Evolutionary conservation across 2,797 vertebrate genomes (phyloP).

Genomic region (Echeneis naucrates): DNA sequence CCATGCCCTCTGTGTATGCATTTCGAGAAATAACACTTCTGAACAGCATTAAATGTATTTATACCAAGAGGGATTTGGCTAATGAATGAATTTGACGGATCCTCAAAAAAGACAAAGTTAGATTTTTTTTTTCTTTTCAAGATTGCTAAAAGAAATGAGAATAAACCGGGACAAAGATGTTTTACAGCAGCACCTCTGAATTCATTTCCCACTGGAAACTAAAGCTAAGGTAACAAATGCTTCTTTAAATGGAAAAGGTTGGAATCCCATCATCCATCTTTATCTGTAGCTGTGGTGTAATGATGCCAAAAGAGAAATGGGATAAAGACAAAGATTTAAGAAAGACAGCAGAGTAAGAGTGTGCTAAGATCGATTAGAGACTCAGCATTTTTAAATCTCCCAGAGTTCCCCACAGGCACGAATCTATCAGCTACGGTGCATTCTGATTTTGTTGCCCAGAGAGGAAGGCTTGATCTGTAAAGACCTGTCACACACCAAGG

Average conservation of each 20-base stretch:
- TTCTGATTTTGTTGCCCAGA: conserved; percentile 68
- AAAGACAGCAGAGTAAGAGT: conserved; percentile 74
- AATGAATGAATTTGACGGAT: conserved; percentile 48
- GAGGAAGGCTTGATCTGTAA: conserved; percentile 67
- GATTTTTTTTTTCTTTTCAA: conserved; percentile 35
- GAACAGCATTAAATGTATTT: conserved; percentile 55
- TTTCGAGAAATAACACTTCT: conserved; percentile 48
- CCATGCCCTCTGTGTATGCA: conserved; percentile 57
- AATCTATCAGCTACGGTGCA: conserved; percentile 71
- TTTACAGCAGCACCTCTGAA: conserved; percentile 46
- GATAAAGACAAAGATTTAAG: conserved; percentile 77
- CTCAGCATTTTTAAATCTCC: conserved; percentile 80
- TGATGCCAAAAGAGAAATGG: conserved; percentile 72
- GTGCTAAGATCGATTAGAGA: conserved; percentile 77
- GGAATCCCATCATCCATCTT: conserved; percentile 72
- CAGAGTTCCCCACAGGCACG: conserved; percentile 73
- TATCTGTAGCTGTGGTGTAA: conserved; percentile 64
- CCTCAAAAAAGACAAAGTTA: conserved; percentile 21
- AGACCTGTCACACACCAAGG: conserved; percentile 75
- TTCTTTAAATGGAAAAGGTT: conserved; percentile 71
- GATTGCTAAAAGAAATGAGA: conserved; percentile 49
- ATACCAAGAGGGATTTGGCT: conserved; percentile 48
- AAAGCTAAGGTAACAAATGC: conserved; percentile 68
- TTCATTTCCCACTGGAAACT: conserved; percentile 59
- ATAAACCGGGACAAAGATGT: conserved; percentile 45